Percentiles rank a stretch among this genome's conserved stretches.
phyloP scores from a whole-genome alignment of 2,888 invertebrate genomes.

The Pammene aurita region DNA sequence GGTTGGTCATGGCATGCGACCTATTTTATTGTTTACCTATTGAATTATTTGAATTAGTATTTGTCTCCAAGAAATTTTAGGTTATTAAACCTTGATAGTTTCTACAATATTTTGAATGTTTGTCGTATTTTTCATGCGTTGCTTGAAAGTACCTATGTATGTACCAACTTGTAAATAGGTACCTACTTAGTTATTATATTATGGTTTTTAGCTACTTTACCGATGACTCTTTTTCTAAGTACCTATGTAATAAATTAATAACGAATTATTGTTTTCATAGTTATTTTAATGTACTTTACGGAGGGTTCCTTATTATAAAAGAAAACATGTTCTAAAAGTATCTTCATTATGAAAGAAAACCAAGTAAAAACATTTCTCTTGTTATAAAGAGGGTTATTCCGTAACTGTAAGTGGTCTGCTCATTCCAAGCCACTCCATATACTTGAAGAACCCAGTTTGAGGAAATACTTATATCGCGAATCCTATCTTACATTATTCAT shows the following conservation, averaged over 20 bases:
- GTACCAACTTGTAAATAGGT: no score
- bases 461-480: conserved; percentile 3
- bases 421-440: conserved; percentile 67
- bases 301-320: background rate
- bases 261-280: background rate
- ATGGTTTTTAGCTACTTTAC: no score
- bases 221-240: no score
- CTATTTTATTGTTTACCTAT: background rate
- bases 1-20: conserved; percentile 35
- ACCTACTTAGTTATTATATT: no score
- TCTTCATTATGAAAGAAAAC: conserved; percentile 25
- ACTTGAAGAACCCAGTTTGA: conserved; percentile 56
- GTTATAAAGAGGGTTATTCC: conserved; percentile 66
- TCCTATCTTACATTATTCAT: conserved; percentile 48
- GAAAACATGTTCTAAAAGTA: conserved; percentile 12
- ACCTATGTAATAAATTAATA: no score
- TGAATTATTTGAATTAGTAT: background rate
- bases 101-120: no score
- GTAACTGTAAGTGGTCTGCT: conserved; percentile 76
- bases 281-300: background rate
- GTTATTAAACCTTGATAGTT: no score
- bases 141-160: no score
- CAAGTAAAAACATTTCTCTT: conserved; percentile 27
- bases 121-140: no score
- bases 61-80: background rate